These are phyloP conservation scores for Meloidogyne floridensis DNA, from an alignment of 1,140 invertebrate species.

Conservation along the genomic window DNA sequence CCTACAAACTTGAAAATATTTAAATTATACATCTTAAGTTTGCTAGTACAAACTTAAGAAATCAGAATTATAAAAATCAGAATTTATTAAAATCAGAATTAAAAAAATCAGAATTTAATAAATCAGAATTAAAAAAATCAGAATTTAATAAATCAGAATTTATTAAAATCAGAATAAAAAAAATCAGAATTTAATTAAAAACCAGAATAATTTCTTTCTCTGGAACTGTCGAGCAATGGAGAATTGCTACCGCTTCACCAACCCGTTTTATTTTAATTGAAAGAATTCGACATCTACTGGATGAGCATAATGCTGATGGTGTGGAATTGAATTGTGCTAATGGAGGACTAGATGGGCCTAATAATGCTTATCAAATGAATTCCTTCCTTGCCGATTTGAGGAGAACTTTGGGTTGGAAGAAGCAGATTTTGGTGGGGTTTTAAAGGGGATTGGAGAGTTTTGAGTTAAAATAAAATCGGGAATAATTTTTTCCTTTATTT, in stretches of 20 bases:
- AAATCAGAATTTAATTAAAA: background rate
- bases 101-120: too few relatives aligned
- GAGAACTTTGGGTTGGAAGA: background rate
- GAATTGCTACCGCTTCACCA: background rate
- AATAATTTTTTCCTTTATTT: too few relatives aligned
- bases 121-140: too few relatives aligned
- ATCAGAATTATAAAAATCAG: background rate
- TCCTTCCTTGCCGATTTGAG: background rate
- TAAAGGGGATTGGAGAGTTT: conserved; percentile 12
- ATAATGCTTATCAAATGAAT: background rate
- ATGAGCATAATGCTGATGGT: conserved; percentile 31
- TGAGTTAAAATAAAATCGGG: background rate
- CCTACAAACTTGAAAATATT: background rate
- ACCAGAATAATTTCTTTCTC: conserved; percentile 21
- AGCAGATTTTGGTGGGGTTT: conserved; percentile 19
- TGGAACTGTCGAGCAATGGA: conserved; percentile 23
- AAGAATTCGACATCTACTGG: conserved; percentile 20
- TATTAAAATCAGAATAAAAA: too few relatives aligned
- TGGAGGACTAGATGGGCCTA: conserved; percentile 14
- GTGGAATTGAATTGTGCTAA: conserved; percentile 34
- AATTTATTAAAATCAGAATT: too few relatives aligned
- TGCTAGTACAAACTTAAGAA: background rate
- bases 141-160: background rate
- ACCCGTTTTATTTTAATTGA: conserved; percentile 16
- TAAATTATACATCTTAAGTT: too few relatives aligned